phyloP scores from a whole-genome alignment of 2,113 vertebrate species.

The Nibea albiflora region DNA sequence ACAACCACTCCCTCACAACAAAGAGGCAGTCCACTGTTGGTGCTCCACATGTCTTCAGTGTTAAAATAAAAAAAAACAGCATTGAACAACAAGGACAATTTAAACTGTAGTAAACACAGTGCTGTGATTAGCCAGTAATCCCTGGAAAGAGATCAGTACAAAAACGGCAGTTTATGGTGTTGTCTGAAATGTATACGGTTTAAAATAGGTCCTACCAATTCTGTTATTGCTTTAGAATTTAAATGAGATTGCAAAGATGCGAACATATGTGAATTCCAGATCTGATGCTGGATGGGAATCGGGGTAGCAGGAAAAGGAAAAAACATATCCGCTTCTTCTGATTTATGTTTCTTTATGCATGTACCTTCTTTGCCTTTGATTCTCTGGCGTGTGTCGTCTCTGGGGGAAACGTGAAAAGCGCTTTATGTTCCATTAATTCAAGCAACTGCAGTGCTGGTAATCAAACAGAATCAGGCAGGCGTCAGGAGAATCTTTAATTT shows the following conservation, averaged over 20 bases:
- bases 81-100: neutral
- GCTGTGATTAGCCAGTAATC: neutral
- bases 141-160: neutral
- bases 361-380: slow-evolving; percentile 27
- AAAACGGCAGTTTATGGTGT: neutral
- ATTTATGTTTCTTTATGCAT: slow-evolving; percentile 7
- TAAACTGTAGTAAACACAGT: neutral
- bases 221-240: slow-evolving; percentile 4
- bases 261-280: slow-evolving; percentile 29
- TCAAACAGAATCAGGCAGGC: neutral
- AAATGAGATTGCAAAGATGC: slow-evolving; percentile 10
- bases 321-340: slow-evolving; percentile 7
- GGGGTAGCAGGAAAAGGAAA: slow-evolving; percentile 15
- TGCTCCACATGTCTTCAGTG: too few species aligned
- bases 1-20: too few species aligned
- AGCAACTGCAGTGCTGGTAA: slow-evolving; percentile 6
- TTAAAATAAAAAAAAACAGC: neutral
- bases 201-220: neutral
- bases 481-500: neutral
- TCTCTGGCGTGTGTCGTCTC: slow-evolving; percentile 14
- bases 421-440: slow-evolving; percentile 16
- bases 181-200: neutral
- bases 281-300: slow-evolving; percentile 11
- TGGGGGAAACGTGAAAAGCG: neutral
- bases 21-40: neutral